Base-by-base conservation (phyloP, 1,140 invertebrate species). In the Kradibia gibbosae region DNA sequence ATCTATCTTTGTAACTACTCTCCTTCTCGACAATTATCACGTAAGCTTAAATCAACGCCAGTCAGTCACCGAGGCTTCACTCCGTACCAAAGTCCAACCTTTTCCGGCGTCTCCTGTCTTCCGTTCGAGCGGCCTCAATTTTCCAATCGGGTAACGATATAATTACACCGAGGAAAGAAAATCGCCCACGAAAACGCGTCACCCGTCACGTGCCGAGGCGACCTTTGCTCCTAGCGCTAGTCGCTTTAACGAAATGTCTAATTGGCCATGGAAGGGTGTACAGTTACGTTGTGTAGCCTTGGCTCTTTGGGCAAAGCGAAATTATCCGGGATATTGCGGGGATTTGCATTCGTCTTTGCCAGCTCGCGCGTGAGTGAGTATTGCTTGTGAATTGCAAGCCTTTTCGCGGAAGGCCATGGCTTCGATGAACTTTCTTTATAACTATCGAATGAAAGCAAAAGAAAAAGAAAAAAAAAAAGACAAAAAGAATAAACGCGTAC, bases 171-270 rank as follows among this genome's bases (percentile, higher is more conserved):
- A 31, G 5, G 31, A 55, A 31, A n/a, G 25, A 34, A 72, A 50
- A 45, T 72, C 72, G 25, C 1, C 48, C 45, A 55, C 55, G 53
- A 62, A 28, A 57, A 1, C 36, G 8, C 22, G 55, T 17, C 60
- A 45, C 31, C 0, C 25, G n/a, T 13, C 20, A 48, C 31, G 31
- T 13, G 39, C 36, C 25, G 34, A 39, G 36, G 34, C 34, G 34
- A 67, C 17, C 34, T 34, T 31, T 34, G n/a, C 55, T 48, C 84
- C 85, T 88, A 84, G 85, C 87, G 87, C 85, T 86, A 86, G 84
- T 82, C 83, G 62, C 81, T 85, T 20, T 36, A 0, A 1, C 20
- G 36, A 67, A 67, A n/a, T 39, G 17, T 36, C 48, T 25, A 73
- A 53, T 53, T 53, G n/a, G 3, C 3, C 25, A 3, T 50, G 28